These are phyloP conservation scores for Notocelia uddmanniana DNA, from an alignment of 2,888 invertebrate species.

Conservation along the genomic window DNA sequence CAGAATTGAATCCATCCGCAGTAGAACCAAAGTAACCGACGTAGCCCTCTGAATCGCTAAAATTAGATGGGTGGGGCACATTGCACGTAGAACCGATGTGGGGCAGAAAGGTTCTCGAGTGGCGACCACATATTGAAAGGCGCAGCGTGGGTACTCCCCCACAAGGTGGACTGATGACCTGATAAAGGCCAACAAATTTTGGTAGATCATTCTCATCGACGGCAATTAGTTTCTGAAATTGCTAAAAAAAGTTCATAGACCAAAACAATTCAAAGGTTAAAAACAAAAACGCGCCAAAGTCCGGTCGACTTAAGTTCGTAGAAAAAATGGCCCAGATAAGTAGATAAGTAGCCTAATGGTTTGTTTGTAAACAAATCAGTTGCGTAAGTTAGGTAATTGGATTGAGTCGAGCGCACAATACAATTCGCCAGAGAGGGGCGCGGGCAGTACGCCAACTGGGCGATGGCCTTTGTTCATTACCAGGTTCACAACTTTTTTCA, in stretches of 20 bases:
- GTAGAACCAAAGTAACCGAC: too few relatives aligned
- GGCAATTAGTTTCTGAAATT: too few relatives aligned
- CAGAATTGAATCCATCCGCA: too few relatives aligned
- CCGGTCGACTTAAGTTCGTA: background rate
- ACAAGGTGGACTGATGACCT: too few relatives aligned
- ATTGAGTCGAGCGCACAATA: slow-evolving; percentile 26
- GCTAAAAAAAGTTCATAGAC: background rate
- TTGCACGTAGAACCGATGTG: too few relatives aligned
- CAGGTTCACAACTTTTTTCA: slow-evolving; percentile 1
- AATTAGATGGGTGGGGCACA: too few relatives aligned
- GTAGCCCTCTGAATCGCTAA: too few relatives aligned
- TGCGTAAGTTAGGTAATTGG: slow-evolving; percentile 40
- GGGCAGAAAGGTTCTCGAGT: too few relatives aligned
- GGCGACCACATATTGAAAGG: too few relatives aligned
- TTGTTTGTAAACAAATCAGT: slow-evolving; percentile 42
- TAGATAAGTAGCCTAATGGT: slow-evolving; percentile 10
- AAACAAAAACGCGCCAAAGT: background rate
- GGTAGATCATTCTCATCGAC: too few relatives aligned
- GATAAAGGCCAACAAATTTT: too few relatives aligned
- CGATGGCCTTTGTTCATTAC: slow-evolving; percentile 37
- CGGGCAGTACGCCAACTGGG: slow-evolving; percentile 37
- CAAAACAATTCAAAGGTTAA: background rate
- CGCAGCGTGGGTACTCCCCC: too few relatives aligned
- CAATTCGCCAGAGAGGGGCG: slow-evolving; percentile 29
- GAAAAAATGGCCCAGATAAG: background rate